Percentiles rank a stretch among this genome's conserved stretches.
Evolutionary conservation across 2,797 vertebrate genomes (phyloP).

Genomic region (Macroramphosus scolopax): DNA sequence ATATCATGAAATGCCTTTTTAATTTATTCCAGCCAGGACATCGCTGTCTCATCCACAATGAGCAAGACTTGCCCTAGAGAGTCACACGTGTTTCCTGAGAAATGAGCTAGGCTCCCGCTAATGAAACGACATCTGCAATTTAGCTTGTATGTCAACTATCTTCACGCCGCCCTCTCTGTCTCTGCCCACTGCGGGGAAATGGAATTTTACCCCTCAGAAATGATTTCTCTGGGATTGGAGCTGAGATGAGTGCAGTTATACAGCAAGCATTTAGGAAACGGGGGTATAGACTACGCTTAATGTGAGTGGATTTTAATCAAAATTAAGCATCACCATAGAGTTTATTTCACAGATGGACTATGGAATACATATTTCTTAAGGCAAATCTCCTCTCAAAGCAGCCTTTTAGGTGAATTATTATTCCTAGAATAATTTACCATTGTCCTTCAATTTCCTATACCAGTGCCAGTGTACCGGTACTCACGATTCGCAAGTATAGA

Average conservation of each 20-base stretch:
- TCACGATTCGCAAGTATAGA: conserved; percentile 16
- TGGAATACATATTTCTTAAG: conserved; percentile 27
- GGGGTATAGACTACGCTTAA: conserved; percentile 7
- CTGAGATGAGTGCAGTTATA: conserved; percentile 10
- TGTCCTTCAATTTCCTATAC: conserved; percentile 12
- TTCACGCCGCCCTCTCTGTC: conserved; percentile 33
- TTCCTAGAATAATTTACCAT: conserved; percentile 1
- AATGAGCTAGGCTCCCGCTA: conserved; percentile 57
- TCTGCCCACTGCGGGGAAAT: conserved; percentile 36
- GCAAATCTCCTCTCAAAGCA: conserved; percentile 16
- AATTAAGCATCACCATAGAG: conserved; percentile 33
- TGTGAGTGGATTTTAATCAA: conserved; percentile 21
- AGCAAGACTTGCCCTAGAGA: conserved; percentile 60
- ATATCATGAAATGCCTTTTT: conserved; percentile 66
- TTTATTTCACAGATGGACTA: conserved; percentile 26
- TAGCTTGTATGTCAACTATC: conserved; percentile 51
- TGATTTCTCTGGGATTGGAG: conserved; percentile 16
- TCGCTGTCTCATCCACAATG: conserved; percentile 65
- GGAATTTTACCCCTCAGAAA: conserved; percentile 36
- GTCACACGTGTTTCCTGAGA: conserved; percentile 60
- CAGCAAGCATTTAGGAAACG: conserved; percentile 17
- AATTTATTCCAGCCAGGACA: conserved; percentile 56
- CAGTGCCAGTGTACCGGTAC: conserved; percentile 1
- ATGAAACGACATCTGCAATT: conserved; percentile 72
- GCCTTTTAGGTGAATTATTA: conserved; percentile 3